Percentiles rank a stretch among this genome's conserved stretches.
Evolutionary conservation across 2,888 invertebrate species (phyloP).

Genomic region (Allacma fusca): DNA sequence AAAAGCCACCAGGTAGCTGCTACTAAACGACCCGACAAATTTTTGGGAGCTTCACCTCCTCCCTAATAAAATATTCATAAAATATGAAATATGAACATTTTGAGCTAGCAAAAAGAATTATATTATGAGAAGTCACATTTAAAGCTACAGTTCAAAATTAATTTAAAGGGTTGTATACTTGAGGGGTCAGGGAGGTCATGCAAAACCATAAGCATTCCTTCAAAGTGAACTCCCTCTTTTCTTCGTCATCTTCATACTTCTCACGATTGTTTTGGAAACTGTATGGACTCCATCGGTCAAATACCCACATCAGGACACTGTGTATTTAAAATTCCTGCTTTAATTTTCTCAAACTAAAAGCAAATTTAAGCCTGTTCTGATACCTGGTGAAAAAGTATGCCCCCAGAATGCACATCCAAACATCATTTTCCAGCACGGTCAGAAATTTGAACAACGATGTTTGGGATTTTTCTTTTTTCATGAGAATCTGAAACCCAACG

Average conservation of each 20-base stretch:
- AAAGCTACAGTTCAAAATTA: no score
- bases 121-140: no score
- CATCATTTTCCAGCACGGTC: slow-evolving; percentile 93
- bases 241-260: slow-evolving; percentile 90
- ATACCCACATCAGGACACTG: slow-evolving; percentile 85
- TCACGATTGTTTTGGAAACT: slow-evolving; percentile 94
- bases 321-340: background rate
- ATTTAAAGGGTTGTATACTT: no score
- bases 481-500: slow-evolving; percentile 78
- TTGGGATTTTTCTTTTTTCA: slow-evolving; percentile 86
- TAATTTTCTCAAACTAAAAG: background rate
- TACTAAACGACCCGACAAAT: slow-evolving; percentile 90
- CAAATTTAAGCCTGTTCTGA: background rate
- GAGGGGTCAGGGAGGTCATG: slow-evolving; percentile 96
- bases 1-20: slow-evolving; percentile 99
- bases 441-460: slow-evolving; percentile 96
- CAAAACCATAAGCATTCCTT: slow-evolving; percentile 99
- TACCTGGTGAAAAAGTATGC: slow-evolving; percentile 94
- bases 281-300: slow-evolving; percentile 96
- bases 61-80: slow-evolving; percentile 74
- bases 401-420: slow-evolving; percentile 94
- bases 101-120: no score
- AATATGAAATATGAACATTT: slow-evolving; percentile 81
- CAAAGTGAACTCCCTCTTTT: slow-evolving; percentile 90
- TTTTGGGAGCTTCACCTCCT: slow-evolving; percentile 95